Percentiles rank a stretch among this genome's conserved stretches.
Conservation (phyloP, 2,797 vertebrate species). For the Sphenodon punctatus region DNA sequence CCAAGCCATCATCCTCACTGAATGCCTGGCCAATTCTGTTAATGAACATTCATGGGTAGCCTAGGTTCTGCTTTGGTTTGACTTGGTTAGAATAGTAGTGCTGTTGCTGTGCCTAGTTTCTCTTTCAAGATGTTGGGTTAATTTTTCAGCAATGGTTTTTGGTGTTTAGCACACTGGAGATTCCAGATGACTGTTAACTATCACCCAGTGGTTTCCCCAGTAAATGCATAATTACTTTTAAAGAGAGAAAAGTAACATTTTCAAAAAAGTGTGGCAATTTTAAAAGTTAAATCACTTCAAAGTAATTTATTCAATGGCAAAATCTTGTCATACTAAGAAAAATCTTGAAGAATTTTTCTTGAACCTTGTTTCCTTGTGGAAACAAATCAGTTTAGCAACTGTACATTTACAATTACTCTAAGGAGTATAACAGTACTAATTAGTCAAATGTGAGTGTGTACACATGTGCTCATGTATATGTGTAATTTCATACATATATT, state of each 20-base stretch:
- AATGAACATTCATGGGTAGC: too few species aligned
- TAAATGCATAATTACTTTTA: constrained; percentile 32
- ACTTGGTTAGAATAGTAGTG: not conserved
- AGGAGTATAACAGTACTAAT: not conserved
- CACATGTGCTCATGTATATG: not conserved
- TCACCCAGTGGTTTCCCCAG: constrained; percentile 16
- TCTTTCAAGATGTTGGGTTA: not conserved
- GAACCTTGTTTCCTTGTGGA: not conserved
- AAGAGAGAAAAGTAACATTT: not conserved
- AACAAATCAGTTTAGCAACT: constrained; percentile 1
- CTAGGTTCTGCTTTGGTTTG: not conserved
- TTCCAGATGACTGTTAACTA: not conserved
- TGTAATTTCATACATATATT: not conserved
- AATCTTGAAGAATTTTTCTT: constrained; percentile 9
- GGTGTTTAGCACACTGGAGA: not conserved
- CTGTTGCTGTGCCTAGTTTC: not conserved
- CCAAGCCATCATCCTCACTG: too few species aligned
- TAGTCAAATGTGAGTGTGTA: not conserved
- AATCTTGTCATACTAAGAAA: not conserved
- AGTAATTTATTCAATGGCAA: not conserved
- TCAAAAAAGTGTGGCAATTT: too few species aligned
- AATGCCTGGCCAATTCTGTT: not conserved
- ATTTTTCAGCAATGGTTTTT: not conserved
- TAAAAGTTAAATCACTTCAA: constrained; percentile 47
- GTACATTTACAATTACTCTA: not conserved